A percentile compares a stretch with the other conserved stretches of the same genome.
These are phyloP conservation scores for Lytechinus variegatus DNA, from an alignment of 35 echinoderm and acorn worm genomes.

Conservation along the genomic window DNA sequence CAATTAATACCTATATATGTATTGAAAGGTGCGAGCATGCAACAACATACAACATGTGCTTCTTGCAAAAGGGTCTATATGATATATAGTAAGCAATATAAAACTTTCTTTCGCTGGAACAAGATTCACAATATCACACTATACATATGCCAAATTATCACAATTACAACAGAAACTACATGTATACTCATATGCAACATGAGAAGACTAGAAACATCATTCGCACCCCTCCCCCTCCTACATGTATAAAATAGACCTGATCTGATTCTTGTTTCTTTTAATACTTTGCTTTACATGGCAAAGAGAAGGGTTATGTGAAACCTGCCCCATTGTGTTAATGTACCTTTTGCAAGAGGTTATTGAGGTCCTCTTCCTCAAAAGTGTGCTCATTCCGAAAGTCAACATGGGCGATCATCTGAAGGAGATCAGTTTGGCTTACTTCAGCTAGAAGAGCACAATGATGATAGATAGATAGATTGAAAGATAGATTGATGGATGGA, in stretches of 20 bases:
- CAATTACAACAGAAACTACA: too few relatives aligned
- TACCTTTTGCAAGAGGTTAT: slow-evolving; percentile 45
- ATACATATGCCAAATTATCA: too few relatives aligned
- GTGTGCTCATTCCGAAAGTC: slow-evolving; percentile 44
- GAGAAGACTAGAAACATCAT: background rate
- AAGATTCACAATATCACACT: too few relatives aligned
- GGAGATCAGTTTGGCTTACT: background rate
- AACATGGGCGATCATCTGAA: slow-evolving; percentile 32
- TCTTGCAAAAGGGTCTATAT: background rate
- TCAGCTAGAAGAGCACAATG: slow-evolving; percentile 7
- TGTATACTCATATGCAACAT: too few relatives aligned
- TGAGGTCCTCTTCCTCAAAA: slow-evolving; percentile 38
- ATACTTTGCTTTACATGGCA: background rate
- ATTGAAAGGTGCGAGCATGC: background rate
- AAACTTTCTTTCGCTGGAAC: background rate
- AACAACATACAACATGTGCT: background rate
- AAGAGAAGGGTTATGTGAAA: background rate
- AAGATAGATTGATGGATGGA: background rate
- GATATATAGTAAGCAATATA: background rate
- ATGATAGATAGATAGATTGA: background rate
- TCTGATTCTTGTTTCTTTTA: background rate
- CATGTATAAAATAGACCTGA: too few relatives aligned
- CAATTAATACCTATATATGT: too few relatives aligned
- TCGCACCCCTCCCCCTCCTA: background rate
- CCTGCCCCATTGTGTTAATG: background rate